Base-by-base conservation (phyloP, 2,888 invertebrate genomes). In the Sesia bembeciformis region DNA sequence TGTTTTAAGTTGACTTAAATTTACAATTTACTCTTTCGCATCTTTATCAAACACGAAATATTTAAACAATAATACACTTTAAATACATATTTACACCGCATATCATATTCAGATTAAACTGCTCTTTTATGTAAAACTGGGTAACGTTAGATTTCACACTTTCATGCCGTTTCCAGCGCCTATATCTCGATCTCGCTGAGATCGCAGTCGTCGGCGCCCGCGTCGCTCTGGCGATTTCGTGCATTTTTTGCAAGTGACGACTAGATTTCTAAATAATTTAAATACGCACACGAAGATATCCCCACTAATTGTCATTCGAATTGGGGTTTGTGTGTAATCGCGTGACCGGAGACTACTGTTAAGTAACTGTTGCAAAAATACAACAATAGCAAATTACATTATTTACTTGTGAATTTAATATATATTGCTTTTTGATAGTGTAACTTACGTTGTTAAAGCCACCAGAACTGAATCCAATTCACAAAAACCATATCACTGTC, bases 191-290 rank as follows among this genome's bases (percentile, higher is more conserved):
- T 68, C 65, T 68, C 73, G 72, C 65, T 68, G 62, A 59, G 57
- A 56, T 71, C 65, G 68, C 63, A 58, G 56, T 57, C 61, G 56
- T 23, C 62, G 54, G 60, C 63, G 59, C 59, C 59, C 72, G 79
- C 72, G 71, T 65, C 84, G 86, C 85, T 84, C 67, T 76, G 82
- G 49, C 82, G 87, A 77, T 81, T 84, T 82, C 84, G 79, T 84
- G 78, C 84, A 79, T 80, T 86, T 87, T 84, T 78, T 78, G 75
- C 85, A 84, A 80, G 72, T 78, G 85, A 79, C 78, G 76, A 78
- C 80, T 78, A 69, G 84, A 79, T 88, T 88, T 88, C 88, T 88
- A 88, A 87, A 87, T 86, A 82, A 88, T 88, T 86, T 87, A 84
- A 86, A 87, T 87, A 84, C 81, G 76, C 74, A 82, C 85, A 85